Base-by-base conservation (phyloP, 2,888 invertebrate genomes). In the Lasioglossum figueresi region DNA sequence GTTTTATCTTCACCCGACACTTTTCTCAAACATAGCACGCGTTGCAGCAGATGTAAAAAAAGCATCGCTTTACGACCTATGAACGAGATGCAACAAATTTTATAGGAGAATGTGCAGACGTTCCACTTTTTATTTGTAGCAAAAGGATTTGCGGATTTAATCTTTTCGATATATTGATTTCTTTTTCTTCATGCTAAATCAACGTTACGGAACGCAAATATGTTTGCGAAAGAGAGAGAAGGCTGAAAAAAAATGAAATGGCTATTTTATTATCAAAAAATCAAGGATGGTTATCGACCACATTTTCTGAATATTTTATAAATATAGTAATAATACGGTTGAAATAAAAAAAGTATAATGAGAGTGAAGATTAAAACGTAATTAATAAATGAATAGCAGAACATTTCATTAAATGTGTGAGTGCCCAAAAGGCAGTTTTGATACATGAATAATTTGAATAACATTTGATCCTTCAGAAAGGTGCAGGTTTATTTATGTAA, bases 41-140 rank as follows among this genome's bases (percentile, higher is more conserved):
- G 56, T 56, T 56, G n/a, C 56, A n/a, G n/a, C n/a, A 56, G 56
- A 56, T 56, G n/a, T 56, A 56, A 56, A 56, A 48, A n/a, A 3
- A n/a, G 10, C 56, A 56, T n/a, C n/a, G 56, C n/a, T 56, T 56
- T 56, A 56, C n/a, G 56, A 56, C 56, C 56, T n/a, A 56, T 56
- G 56, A 56, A 56, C 56, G 56, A 56, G 56, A 56, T 56, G 56
- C n/a, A 56, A n/a, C 56, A n/a, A 56, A 56, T 56, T 56, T 56
- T 56, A 56, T 12, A 12, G n/a, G n/a, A 27, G n/a, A 56, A 56
- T 56, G 56, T 56, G 56, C 56, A 56, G 12, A n/a, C 56, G n/a
- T 12, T n/a, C 12, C 56, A 56, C 12, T n/a, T 56, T 56, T 56
- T n/a, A 56, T 56, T 56, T 56, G n/a, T 4, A n/a, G 8, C n/a